Base-by-base conservation (phyloP, 92 coral and sea anemone genomes). In the Porites divaricata region DNA sequence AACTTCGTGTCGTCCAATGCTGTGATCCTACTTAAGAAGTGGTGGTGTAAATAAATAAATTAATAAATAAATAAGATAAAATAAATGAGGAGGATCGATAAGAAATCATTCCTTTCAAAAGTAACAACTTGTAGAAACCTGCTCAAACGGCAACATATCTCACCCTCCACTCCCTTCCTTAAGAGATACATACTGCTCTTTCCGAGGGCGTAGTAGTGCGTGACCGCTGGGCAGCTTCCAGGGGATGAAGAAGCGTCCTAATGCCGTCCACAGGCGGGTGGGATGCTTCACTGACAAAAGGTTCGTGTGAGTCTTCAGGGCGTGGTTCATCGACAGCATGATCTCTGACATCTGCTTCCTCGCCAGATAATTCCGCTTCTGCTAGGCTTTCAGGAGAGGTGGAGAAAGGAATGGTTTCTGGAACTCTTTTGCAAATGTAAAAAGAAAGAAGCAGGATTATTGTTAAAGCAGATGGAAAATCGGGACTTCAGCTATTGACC, bases 171-270 rank as follows among this genome's bases (percentile, higher is more conserved):
- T 57, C 13, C 52, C 67, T 19, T 56, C 51, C 28, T 53, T 51
- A 24, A 54, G 67, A 11, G 35, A 80, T 71, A 64, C 81, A 23
- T 64, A 83, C 88, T n/a, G 53, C 54, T 78, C 57, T 66, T 41
- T 57, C 89, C 13, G 66, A 63, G 22, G 87, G 80, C 11, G 85
- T 69, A 70, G 64, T 58, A 51, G 85, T 61, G 79, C 87, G 76
- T 50, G 92, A 90, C 83, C 90, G 81, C 26, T 82, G 83, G 0
- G 95, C 92, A 20, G 87, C 95, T 54, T 91, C 95, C 17, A 78
- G 68, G 1, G 95, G 95, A 78, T 91, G 95, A 24, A 91, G 85
- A 24, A 91, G 76, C 17, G 90, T 80, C 70, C 95, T 85, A 20
- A 35, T 49, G 22, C 70, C 75, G 23, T 72, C 20, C 72, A 6